Evolutionary conservation across 2,888 invertebrate genomes (phyloP), one percentile per base, ranked within the genome.

Genomic region (Drosophila mimica): DNA sequence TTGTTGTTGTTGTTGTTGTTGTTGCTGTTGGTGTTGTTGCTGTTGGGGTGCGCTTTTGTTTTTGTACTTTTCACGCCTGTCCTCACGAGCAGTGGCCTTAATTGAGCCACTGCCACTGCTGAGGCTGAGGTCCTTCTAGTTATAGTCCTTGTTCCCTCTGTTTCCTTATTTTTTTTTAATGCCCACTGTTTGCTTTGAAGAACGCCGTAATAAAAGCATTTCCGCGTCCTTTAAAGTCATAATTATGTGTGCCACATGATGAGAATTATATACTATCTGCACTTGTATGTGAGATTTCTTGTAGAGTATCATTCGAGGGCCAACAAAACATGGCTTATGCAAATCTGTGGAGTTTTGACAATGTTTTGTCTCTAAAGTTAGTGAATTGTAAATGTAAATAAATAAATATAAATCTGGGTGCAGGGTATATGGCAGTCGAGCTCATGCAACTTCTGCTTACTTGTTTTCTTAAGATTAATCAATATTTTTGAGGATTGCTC

Each of bases 41-140:
- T 49, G 43, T 46, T 63, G 66, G 71, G 63, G 58, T 34, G 56
- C 38, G 17, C 68, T 70, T 75, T 82, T 74, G 70, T 76, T 82
- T 67, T 74, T 79, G 76, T 76, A 60, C 68, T 73, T 78, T 83
- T 86, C 73, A 83, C 81, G 81, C 81, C 82, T 82, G 74, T 79
- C 68, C 77, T 63, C 53, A 60, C 53, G 63, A 61, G 76, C 54
- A 46, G 65, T 62, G 66, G 48, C 72, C 87, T 79, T 87, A 87
- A 90, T 87, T 88, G 87, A 87, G 90, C 88, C 81, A 90, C 86
- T 88, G 90, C 68, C 69, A 71, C 69, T 66, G 66, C 67, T 68
- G 64, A 65, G 69, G 66, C 70, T 51, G 52, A 53, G 64, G 38
- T 70, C 53, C 53, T 46, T 43, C 43, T 49, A 59, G 33, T 38